Percentiles rank a stretch among this genome's conserved stretches.
These are phyloP conservation scores for Oophaga sylvatica DNA, from an alignment of 2,797 vertebrate genomes.

Conservation along the genomic window DNA sequence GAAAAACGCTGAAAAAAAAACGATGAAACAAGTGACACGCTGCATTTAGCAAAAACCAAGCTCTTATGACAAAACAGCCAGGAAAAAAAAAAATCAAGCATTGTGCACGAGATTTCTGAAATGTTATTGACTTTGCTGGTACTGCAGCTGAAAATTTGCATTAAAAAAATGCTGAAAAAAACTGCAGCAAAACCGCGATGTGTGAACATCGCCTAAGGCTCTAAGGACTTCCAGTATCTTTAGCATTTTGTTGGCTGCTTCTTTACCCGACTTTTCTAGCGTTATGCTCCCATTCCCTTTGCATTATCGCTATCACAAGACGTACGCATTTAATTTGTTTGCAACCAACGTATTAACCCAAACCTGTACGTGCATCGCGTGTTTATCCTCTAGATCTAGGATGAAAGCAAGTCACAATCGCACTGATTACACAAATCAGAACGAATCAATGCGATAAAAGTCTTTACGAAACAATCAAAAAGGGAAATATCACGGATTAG, in stretches of 20 bases:
- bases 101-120: too few relatives aligned
- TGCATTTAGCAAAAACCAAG: too few relatives aligned
- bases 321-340: not conserved
- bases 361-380: not conserved
- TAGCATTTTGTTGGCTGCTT: not conserved
- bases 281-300: not conserved
- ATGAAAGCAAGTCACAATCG: conserved; percentile 1
- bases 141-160: too few relatives aligned
- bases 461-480: not conserved
- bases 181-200: too few relatives aligned
- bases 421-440: conserved; percentile 19
- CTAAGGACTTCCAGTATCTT: too few relatives aligned
- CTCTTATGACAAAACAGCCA: too few relatives aligned
- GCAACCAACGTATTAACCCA: not conserved
- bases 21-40: too few relatives aligned
- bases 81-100: too few relatives aligned
- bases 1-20: too few relatives aligned
- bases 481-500: not conserved
- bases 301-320: not conserved
- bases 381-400: conserved; percentile 28
- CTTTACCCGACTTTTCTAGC: not conserved
- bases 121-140: too few relatives aligned
- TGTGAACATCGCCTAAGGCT: not conserved
- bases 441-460: not conserved
- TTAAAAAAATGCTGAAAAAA: too few relatives aligned